phyloP scores from a whole-genome alignment of 92 coral and sea anemone species.

The Parazoanthus darwini region DNA sequence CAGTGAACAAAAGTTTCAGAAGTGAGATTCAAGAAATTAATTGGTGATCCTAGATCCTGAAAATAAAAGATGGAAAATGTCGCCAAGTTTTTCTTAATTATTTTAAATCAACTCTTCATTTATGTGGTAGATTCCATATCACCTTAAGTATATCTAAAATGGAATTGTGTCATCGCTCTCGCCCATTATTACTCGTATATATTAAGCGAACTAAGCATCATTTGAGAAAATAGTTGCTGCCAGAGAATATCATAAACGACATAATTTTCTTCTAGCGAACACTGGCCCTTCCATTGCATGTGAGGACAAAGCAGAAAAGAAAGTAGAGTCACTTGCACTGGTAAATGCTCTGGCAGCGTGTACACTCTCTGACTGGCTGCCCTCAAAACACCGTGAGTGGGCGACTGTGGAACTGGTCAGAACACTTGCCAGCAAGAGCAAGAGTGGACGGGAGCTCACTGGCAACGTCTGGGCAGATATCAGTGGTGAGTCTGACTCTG shows the following conservation, averaged over 20 bases:
- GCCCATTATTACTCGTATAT: too few species aligned
- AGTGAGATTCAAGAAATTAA: too few species aligned
- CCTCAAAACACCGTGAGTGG: slow-evolving; percentile 81
- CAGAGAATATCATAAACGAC: too few species aligned
- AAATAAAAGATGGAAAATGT: too few species aligned
- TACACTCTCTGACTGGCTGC: slow-evolving; percentile 77
- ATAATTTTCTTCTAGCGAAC: slow-evolving; percentile 42
- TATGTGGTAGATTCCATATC: neutral
- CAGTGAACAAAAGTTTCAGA: too few species aligned
- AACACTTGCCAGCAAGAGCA: slow-evolving; percentile 65
- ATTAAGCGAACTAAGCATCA: too few species aligned
- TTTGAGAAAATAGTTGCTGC: too few species aligned
- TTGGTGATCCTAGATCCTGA: too few species aligned
- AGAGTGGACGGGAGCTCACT: slow-evolving; percentile 48
- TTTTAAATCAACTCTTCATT: too few species aligned
- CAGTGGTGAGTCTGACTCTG: slow-evolving; percentile 48
- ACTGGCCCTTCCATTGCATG: slow-evolving; percentile 15
- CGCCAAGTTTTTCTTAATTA: too few species aligned
- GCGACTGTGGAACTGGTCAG: slow-evolving; percentile 77
- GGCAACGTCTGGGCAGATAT: slow-evolving; percentile 64
- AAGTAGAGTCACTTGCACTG: slow-evolving; percentile 66
- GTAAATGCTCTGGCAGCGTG: slow-evolving; percentile 87
- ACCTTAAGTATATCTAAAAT: too few species aligned
- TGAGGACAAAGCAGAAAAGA: slow-evolving; percentile 31
- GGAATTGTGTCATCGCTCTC: too few species aligned